These are phyloP conservation scores for Urocyon cinereoargenteus DNA, from an alignment of 2,797 vertebrate species.

Conservation along the genomic window DNA sequence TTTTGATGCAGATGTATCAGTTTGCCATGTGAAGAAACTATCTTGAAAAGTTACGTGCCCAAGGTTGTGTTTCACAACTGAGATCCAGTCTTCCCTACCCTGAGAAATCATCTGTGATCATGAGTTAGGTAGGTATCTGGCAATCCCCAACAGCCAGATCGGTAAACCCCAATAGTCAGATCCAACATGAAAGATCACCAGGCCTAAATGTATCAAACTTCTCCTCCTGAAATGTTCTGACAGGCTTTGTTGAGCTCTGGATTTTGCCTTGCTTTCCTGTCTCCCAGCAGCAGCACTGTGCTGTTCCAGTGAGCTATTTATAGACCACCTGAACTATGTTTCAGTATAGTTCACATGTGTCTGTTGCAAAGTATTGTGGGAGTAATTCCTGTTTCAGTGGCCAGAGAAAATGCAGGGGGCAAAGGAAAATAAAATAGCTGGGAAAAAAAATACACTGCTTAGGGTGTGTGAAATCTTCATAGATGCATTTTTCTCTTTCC, in stretches of 20 bases:
- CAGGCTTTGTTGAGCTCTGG: constrained; percentile 65
- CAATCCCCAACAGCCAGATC: background rate
- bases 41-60: background rate
- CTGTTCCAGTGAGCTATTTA: constrained; percentile 81
- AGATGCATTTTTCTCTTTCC: constrained; percentile 53
- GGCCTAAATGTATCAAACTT: background rate
- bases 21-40: background rate
- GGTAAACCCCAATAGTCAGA: background rate
- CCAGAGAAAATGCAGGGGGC: constrained; percentile 78
- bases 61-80: background rate
- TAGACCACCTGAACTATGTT: constrained; percentile 77
- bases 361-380: constrained; percentile 75
- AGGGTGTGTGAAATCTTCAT: constrained; percentile 68
- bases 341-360: constrained; percentile 67
- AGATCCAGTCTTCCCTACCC: background rate
- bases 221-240: constrained; percentile 71
- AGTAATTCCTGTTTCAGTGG: constrained; percentile 74
- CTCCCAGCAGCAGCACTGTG: constrained; percentile 21
- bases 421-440: constrained; percentile 66
- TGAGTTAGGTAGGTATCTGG: background rate
- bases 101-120: background rate
- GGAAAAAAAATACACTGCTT: constrained; percentile 32
- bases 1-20: background rate
- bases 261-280: constrained; percentile 59
- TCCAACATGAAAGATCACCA: background rate